Evolutionary conservation across 2,113 vertebrate genomes (phyloP), one percentile per base, ranked within the genome.

Genomic region (Cololabis saira): DNA sequence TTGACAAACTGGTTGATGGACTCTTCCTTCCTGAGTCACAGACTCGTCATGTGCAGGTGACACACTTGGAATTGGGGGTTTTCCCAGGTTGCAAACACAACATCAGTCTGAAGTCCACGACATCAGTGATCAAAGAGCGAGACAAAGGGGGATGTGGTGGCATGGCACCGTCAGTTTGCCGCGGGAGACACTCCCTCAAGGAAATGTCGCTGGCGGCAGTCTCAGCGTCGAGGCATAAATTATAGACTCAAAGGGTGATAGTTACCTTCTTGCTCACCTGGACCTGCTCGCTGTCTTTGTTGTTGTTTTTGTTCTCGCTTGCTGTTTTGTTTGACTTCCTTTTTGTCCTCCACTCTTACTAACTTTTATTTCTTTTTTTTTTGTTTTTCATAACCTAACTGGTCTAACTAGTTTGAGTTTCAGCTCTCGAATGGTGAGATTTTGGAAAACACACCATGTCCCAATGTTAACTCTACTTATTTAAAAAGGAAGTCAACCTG

Each of bases 191-290:
- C 72, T 68, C 68, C 76, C 70, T 67, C 33, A 56, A 64, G 80
- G 80, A 83, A 72, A 82, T 19, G 84, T 72, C 63, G 57, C 80
- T 45, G 44, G 19, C 15, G 45, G n/a, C 77, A 73, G 40, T 42
- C 71, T 69, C 76, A 79, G 78, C 49, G 44, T 76, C 79, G 75
- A 30, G 45, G 45, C 44, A 16, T 24, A 86, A 90, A 92, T 89
- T 86, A 90, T 68, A 91, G 84, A 65, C 72, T 73, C 18, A 61
- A 45, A 12, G 72, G 33, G 9, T 73, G 78, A 37, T 37, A 76
- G 78, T 91, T 90, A 90, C 13, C 75, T 85, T 83, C 74, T 37
- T 7, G 10, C 33, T 37, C 33, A 90, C 82, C 77, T 90, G 77
- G 59, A 61, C 75, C 3, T 47, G 51, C 80, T 71, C 67, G 52